phyloP scores from a whole-genome alignment of 2,113 vertebrate genomes.

The Pachyramphus minor region DNA sequence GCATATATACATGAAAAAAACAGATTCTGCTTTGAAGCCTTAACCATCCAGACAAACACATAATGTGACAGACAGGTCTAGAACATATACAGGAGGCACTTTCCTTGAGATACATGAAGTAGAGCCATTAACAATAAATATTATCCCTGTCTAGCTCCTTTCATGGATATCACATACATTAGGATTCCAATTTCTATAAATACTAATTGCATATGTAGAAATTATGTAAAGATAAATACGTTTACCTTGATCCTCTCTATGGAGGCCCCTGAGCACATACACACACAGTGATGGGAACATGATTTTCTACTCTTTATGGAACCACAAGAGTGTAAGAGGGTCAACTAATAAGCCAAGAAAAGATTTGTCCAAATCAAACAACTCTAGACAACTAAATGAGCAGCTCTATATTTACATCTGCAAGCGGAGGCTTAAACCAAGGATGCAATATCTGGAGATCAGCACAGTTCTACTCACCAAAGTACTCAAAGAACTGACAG shows the following conservation, averaged over 20 bases:
- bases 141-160: neutral
- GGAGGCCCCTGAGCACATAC: neutral
- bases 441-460: conserved; percentile 30
- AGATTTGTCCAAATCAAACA: conserved; percentile 35
- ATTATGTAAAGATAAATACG: neutral
- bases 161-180: neutral
- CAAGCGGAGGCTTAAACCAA: conserved; percentile 29
- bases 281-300: neutral
- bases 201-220: neutral
- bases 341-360: neutral
- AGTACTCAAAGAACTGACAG: neutral
- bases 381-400: neutral
- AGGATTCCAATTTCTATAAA: neutral
- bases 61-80: neutral
- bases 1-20: neutral
- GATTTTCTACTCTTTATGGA: conserved; percentile 2
- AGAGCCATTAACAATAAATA: neutral
- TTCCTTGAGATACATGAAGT: neutral
- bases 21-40: neutral
- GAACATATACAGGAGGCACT: neutral
- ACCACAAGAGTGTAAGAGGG: neutral
- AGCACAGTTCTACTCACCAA: conserved; percentile 12
- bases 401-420: conserved; percentile 13
- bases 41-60: neutral
- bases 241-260: neutral